Conservation (phyloP, 2,888 invertebrate species). For the Clivina fossor region DNA sequence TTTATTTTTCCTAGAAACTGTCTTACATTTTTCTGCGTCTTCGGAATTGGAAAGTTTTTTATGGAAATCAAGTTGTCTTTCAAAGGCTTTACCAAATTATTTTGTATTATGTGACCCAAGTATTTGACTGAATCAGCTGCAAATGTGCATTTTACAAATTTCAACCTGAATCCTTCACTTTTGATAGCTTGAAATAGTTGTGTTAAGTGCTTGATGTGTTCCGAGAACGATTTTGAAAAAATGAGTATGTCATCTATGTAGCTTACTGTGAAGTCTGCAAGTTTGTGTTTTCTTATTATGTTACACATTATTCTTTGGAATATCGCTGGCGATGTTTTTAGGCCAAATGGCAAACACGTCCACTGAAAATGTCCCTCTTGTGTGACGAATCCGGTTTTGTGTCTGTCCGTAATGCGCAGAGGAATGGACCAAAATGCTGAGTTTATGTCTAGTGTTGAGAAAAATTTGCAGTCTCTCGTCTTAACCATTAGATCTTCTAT, state of each 20-base stretch:
- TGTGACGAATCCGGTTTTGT: slow-evolving; percentile 43
- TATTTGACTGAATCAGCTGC: not conserved
- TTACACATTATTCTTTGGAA: slow-evolving; percentile 34
- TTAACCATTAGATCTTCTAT: slow-evolving; percentile 45
- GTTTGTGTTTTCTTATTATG: not conserved
- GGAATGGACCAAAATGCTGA: slow-evolving; percentile 49
- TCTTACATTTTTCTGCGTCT: not conserved
- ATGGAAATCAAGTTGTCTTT: slow-evolving; percentile 32
- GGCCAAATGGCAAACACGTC: slow-evolving; percentile 36
- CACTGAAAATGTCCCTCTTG: slow-evolving; percentile 37
- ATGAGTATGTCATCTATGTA: slow-evolving; percentile 3
- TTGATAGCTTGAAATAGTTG: slow-evolving; percentile 2
- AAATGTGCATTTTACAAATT: slow-evolving; percentile 3
- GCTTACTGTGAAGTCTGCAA: not conserved
- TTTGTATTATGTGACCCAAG: not conserved
- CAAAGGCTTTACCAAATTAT: not conserved
- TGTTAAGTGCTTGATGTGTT: not conserved
- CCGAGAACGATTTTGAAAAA: not conserved
- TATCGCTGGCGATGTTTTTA: slow-evolving; percentile 36
- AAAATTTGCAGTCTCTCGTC: slow-evolving; percentile 45
- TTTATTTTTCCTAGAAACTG: slow-evolving; percentile 25
- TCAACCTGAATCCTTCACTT: not conserved
- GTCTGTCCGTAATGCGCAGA: slow-evolving; percentile 42
- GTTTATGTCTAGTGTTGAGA: slow-evolving; percentile 46
- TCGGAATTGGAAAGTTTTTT: slow-evolving; percentile 18